Percentiles rank a stretch among this genome's conserved stretches.
Evolutionary conservation across 1,140 invertebrate genomes (phyloP).

Genomic region (Aplysia californica): DNA sequence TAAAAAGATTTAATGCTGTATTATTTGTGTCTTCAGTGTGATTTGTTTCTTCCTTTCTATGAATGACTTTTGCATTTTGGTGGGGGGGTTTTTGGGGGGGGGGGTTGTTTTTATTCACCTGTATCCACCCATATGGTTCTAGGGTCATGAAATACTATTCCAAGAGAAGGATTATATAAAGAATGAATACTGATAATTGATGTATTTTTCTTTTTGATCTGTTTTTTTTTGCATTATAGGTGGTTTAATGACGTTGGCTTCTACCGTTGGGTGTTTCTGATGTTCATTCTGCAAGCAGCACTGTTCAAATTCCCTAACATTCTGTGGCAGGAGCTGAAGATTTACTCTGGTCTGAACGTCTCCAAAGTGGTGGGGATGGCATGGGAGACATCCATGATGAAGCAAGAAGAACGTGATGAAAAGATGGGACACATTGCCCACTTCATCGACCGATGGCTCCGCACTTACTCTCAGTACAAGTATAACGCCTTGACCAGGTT

Average conservation of each 20-base stretch:
- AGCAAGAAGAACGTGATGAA: slow-evolving; percentile 45
- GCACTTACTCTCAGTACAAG: slow-evolving; percentile 49
- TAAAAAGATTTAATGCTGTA: no score
- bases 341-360: slow-evolving; percentile 52
- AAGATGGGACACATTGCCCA: slow-evolving; percentile 49
- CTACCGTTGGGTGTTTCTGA: slow-evolving; percentile 70
- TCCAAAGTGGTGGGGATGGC: slow-evolving; percentile 34
- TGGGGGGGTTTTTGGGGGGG: no score
- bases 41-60: no score
- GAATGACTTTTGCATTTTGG: no score
- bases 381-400: slow-evolving; percentile 19
- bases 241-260: slow-evolving; percentile 25
- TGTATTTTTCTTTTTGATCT: no score
- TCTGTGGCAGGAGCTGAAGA: slow-evolving; percentile 59
- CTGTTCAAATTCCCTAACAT: slow-evolving; percentile 65
- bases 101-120: no score
- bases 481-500: slow-evolving; percentile 45
- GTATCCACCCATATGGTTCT: no score
- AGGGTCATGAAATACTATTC: no score
- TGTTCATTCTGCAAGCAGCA: slow-evolving; percentile 66
- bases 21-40: no score
- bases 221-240: no score
- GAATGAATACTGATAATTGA: no score
- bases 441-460: slow-evolving; percentile 49
- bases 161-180: no score